Percentiles rank a stretch among this genome's conserved stretches.
phyloP scores from a whole-genome alignment of 2,797 vertebrate genomes.

The Nasua narica region DNA sequence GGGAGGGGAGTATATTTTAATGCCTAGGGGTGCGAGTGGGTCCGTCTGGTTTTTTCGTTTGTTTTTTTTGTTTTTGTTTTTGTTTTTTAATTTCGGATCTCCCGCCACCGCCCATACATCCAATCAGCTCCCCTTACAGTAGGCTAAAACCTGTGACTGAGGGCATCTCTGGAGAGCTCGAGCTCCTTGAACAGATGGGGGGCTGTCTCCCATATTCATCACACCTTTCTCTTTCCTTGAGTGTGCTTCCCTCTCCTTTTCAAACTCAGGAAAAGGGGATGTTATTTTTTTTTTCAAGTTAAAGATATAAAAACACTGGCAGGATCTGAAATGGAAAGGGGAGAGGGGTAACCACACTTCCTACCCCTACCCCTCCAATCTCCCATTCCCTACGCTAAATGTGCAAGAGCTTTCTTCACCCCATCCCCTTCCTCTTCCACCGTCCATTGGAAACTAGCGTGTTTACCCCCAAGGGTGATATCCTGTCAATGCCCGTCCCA shows the following conservation, averaged over 20 bases:
- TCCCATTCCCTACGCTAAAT: accelerated
- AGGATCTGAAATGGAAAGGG: not conserved
- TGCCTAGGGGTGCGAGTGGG: not conserved
- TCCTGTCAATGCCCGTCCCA: not conserved
- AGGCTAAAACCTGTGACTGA: not conserved
- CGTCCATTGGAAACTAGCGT: slow-evolving; percentile 84
- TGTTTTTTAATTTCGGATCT: not conserved
- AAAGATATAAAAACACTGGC: not conserved
- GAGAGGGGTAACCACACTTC: accelerated
- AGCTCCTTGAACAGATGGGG: not conserved
- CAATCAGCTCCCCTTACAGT: not conserved
- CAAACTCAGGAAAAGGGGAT: accelerated
- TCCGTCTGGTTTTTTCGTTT: not conserved
- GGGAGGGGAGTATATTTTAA: slow-evolving; percentile 32
- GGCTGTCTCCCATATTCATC: not conserved
- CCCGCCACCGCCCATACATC: not conserved
- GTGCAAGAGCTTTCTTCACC: not conserved
- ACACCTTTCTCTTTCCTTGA: not conserved
- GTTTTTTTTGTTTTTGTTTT: not conserved
- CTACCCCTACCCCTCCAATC: accelerated
- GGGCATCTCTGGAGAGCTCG: not conserved
- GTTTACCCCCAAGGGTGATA: not conserved
- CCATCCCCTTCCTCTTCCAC: slow-evolving; percentile 83
- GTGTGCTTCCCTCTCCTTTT: not conserved
- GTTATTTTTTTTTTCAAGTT: not conserved